Percentiles rank a stretch among this genome's conserved stretches.
Conservation (phyloP, 2,113 vertebrate genomes). For the Mixornis gularis region DNA sequence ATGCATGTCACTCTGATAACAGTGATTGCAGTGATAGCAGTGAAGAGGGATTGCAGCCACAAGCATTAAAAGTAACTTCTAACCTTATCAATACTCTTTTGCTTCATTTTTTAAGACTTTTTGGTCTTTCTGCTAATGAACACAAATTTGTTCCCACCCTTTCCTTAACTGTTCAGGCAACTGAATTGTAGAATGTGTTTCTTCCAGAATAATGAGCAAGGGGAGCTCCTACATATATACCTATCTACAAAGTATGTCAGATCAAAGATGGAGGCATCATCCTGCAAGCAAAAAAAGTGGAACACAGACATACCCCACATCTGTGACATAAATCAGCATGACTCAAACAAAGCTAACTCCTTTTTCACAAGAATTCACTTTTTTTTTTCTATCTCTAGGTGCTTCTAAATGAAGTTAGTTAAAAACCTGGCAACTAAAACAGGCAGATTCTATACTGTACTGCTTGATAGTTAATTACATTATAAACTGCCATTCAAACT, state of each 20-base stretch:
- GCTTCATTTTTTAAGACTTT: not conserved
- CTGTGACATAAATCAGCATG: not conserved
- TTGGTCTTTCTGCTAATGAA: not conserved
- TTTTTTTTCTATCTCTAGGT: not conserved
- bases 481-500: not conserved
- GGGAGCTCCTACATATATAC: not conserved
- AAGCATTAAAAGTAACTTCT: not conserved
- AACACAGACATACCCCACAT: not conserved
- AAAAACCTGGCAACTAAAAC: not conserved
- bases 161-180: not conserved
- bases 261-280: not conserved
- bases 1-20: not conserved
- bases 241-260: not conserved
- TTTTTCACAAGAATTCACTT: not conserved
- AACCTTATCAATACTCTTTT: not conserved
- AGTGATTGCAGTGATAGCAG: not conserved
- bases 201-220: not conserved
- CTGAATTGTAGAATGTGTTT: not conserved
- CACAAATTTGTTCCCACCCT: not conserved
- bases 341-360: not conserved
- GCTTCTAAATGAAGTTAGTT: not conserved
- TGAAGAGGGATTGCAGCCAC: not conserved
- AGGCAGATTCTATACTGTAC: not conserved
- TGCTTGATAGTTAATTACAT: not conserved
- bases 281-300: not conserved